phyloP scores from a whole-genome alignment of 2,113 vertebrate species.

The Cyrtonyx montezumae region DNA sequence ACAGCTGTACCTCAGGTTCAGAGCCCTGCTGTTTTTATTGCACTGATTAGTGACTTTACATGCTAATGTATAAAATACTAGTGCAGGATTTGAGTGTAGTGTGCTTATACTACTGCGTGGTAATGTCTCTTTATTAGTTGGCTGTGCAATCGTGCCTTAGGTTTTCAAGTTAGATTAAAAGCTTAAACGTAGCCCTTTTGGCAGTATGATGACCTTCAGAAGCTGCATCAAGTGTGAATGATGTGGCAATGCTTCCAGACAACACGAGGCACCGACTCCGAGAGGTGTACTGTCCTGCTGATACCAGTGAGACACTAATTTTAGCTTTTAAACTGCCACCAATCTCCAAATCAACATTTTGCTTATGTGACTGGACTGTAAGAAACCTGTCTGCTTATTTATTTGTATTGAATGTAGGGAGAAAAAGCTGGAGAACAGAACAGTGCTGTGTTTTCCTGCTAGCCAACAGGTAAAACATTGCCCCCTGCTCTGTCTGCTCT shows the following conservation, averaged over 20 bases:
- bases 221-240: neutral
- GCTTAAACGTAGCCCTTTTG: neutral
- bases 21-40: neutral
- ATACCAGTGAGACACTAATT: neutral
- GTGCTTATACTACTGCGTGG: neutral
- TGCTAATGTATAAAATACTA: neutral
- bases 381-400: neutral
- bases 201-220: slow-evolving; percentile 54
- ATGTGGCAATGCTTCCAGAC: slow-evolving; percentile 13
- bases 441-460: neutral
- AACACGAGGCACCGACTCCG: neutral
- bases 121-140: neutral
- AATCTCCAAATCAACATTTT: neutral
- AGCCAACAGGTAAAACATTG: neutral
- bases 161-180: slow-evolving; percentile 3
- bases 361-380: neutral
- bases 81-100: fast-evolving
- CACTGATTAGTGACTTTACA: neutral
- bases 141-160: fast-evolving
- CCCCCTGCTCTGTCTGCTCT: neutral
- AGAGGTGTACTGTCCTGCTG: neutral
- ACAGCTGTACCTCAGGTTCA: neutral
- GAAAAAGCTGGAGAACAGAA: neutral
- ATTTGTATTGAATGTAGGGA: neutral
- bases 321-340: neutral